Evolutionary conservation across 2,113 vertebrate genomes (phyloP).

Genomic region (Bos indicus): DNA sequence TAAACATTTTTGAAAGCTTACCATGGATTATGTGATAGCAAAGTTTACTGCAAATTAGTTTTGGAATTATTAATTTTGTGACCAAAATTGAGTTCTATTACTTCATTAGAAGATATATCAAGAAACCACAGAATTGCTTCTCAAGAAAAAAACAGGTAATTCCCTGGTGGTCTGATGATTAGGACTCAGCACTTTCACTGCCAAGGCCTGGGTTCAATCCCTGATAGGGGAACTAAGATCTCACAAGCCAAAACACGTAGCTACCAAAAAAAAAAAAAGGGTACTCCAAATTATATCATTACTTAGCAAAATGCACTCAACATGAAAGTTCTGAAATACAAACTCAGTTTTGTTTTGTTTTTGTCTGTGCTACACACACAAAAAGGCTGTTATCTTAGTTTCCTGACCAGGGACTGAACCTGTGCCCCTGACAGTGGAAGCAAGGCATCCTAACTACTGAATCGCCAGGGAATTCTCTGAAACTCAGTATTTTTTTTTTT

Average conservation of each 20-base stretch:
- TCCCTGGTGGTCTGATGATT: not conserved
- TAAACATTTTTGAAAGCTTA: not conserved
- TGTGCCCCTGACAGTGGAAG: not conserved
- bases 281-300: not conserved
- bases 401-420: not conserved
- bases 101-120: not conserved
- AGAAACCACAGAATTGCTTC: not conserved
- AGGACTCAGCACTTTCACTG: not conserved
- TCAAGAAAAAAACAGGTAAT: not conserved
- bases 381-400: not conserved
- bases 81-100: not conserved
- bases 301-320: not conserved
- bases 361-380: not conserved
- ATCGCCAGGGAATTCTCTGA: not conserved
- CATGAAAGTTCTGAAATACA: not conserved
- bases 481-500: not conserved
- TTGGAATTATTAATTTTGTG: not conserved
- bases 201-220: not conserved
- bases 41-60: not conserved
- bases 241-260: not conserved
- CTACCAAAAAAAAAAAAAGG: not conserved
- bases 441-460: not conserved
- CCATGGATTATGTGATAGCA: not conserved
- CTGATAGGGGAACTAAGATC: not conserved
- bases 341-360: not conserved